Conservation (phyloP, 2,797 vertebrate species). For the Semaprochilodus insignis region DNA sequence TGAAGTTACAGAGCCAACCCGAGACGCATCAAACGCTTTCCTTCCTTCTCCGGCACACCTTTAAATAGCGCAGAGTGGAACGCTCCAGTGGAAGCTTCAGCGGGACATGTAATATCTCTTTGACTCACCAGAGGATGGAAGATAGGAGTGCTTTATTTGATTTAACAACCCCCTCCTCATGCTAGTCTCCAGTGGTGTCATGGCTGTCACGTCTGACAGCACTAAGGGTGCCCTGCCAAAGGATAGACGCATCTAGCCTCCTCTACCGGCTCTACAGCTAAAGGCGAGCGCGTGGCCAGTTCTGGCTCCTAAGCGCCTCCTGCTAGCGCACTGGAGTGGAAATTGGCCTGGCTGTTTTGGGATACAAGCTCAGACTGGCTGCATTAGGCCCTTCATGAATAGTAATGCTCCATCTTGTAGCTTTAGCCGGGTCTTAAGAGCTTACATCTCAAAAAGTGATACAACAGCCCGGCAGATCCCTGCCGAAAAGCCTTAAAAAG, state of each 20-base stretch:
- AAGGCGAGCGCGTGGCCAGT: neutral
- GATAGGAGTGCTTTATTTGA: slow-evolving; percentile 38
- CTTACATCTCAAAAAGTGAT: slow-evolving; percentile 56
- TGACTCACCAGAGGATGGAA: slow-evolving; percentile 14
- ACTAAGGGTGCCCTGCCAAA: slow-evolving; percentile 27
- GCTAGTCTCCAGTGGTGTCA: neutral
- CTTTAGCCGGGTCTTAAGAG: slow-evolving; percentile 57
- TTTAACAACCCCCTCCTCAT: slow-evolving; percentile 24
- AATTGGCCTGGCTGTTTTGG: slow-evolving; percentile 37
- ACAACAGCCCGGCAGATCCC: slow-evolving; percentile 49
- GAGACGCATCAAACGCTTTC: slow-evolving; percentile 51
- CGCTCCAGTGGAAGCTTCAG: slow-evolving; percentile 29
- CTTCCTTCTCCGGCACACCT: slow-evolving; percentile 16
- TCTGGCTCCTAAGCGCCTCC: neutral
- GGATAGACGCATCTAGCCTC: slow-evolving; percentile 1
- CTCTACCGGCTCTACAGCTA: slow-evolving; percentile 10
- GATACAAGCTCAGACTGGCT: slow-evolving; percentile 17
- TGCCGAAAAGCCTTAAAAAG: slow-evolving; percentile 55
- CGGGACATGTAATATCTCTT: slow-evolving; percentile 45
- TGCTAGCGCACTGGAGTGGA: neutral
- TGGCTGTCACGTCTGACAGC: slow-evolving; percentile 41
- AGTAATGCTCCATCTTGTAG: slow-evolving; percentile 54
- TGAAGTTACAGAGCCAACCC: slow-evolving; percentile 46
- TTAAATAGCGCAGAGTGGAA: slow-evolving; percentile 31
- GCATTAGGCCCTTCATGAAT: slow-evolving; percentile 57